Conservation (phyloP, 2,113 vertebrate genomes). For the Oryzias curvinotus region DNA sequence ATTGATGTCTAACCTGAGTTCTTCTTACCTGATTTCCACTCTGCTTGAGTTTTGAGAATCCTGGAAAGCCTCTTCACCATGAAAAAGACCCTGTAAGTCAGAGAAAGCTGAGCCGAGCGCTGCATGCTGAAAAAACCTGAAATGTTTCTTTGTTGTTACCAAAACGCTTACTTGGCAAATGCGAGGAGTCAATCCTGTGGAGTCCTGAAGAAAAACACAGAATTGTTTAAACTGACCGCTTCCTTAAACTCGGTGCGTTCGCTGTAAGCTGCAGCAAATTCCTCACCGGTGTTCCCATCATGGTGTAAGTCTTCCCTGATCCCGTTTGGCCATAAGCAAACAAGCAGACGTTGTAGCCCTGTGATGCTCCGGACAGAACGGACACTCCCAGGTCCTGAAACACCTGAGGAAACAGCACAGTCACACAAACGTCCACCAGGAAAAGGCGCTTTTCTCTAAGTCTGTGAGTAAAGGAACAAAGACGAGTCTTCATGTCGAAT, state of each 20-base stretch:
- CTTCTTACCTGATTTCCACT: slow-evolving; percentile 89
- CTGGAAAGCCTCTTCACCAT: slow-evolving; percentile 76
- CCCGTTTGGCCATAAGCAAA: slow-evolving; percentile 99
- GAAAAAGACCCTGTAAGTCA: slow-evolving; percentile 87
- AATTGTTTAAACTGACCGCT: background rate
- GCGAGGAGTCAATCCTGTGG: slow-evolving; percentile 90
- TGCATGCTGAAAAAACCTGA: background rate
- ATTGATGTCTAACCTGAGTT: slow-evolving; percentile 10
- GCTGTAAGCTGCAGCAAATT: background rate
- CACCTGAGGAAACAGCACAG: slow-evolving; percentile 77
- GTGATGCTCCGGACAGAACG: slow-evolving; percentile 87
- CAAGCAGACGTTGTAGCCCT: slow-evolving; percentile 97
- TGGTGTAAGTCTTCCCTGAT: slow-evolving; percentile 97
- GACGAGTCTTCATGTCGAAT: too few relatives aligned
- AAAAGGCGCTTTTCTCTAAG: background rate
- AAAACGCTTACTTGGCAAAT: slow-evolving; percentile 88
- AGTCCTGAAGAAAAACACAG: slow-evolving; percentile 77
- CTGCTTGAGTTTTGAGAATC: slow-evolving; percentile 83
- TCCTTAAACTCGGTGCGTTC: too few relatives aligned
- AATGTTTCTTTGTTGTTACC: background rate
- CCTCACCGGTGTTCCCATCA: slow-evolving; percentile 96
- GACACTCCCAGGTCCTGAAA: slow-evolving; percentile 94
- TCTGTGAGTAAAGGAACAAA: background rate
- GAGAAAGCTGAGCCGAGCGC: slow-evolving; percentile 11
- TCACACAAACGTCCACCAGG: slow-evolving; percentile 15